Percentiles rank a stretch among this genome's conserved stretches.
Conservation (phyloP, 2,888 invertebrate species). For the Micoletzkya japonica region DNA sequence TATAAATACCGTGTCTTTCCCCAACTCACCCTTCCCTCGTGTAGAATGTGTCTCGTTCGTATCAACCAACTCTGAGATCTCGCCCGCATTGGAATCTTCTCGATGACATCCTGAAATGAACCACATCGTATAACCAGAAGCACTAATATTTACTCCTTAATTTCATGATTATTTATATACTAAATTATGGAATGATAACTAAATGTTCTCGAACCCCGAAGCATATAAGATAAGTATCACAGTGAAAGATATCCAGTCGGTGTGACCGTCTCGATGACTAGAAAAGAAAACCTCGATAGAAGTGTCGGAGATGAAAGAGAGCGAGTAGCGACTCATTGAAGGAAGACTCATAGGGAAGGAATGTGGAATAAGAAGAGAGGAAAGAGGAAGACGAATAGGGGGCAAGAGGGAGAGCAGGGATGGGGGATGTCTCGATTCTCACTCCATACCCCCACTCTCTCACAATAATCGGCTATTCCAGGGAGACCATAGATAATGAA, state of each 20-base stretch:
- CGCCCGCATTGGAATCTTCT: slow-evolving; percentile 62
- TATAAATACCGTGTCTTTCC: not conserved
- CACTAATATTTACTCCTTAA: not conserved
- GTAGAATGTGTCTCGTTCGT: slow-evolving; percentile 59
- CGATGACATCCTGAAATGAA: slow-evolving; percentile 59
- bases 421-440: not conserved
- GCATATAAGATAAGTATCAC: too few relatives aligned
- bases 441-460: not conserved
- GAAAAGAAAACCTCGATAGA: too few relatives aligned
- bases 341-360: too few relatives aligned
- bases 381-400: not conserved
- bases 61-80: slow-evolving; percentile 62
- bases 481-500: too few relatives aligned
- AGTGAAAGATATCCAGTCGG: too few relatives aligned
- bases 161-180: not conserved
- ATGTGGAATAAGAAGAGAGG: too few relatives aligned
- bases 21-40: slow-evolving; percentile 56
- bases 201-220: too few relatives aligned
- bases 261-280: too few relatives aligned
- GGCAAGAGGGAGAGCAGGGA: not conserved
- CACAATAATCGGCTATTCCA: too few relatives aligned
- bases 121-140: not conserved
- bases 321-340: too few relatives aligned
- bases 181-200: too few relatives aligned
- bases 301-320: too few relatives aligned